Conservation (phyloP, 2,113 vertebrate species). For the Castor canadensis region DNA sequence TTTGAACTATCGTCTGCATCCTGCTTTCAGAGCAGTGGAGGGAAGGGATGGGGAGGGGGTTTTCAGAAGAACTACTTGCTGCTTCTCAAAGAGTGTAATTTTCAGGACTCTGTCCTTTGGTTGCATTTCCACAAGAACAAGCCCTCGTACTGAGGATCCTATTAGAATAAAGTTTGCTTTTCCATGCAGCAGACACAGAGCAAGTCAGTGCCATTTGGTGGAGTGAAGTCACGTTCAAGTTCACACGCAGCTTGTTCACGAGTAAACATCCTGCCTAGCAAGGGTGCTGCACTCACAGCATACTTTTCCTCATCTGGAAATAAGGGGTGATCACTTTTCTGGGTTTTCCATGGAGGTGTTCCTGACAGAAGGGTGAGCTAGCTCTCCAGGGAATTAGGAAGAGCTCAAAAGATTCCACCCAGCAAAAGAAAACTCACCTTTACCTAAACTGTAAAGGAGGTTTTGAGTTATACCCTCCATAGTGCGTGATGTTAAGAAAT, state of each 20-base stretch:
- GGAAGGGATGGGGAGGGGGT: not conserved
- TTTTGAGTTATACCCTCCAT: too few relatives aligned
- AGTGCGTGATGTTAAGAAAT: not conserved
- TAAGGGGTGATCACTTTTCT: too few relatives aligned
- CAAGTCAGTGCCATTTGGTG: fast-evolving
- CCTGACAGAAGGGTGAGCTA: not conserved
- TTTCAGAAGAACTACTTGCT: not conserved
- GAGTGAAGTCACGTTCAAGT: not conserved
- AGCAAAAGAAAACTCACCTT: too few relatives aligned
- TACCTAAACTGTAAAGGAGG: not conserved
- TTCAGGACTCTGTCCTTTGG: not conserved
- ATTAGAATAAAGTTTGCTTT: fast-evolving
- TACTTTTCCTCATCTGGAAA: too few relatives aligned
- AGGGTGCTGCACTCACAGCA: fast-evolving
- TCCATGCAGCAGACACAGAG: not conserved
- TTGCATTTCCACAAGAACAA: fast-evolving
- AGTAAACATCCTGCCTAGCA: fast-evolving
- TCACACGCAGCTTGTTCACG: fast-evolving
- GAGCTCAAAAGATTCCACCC: not conserved
- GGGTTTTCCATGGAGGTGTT: fast-evolving
- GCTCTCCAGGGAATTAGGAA: not conserved
- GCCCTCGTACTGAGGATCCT: fast-evolving
- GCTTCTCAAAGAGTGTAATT: not conserved
- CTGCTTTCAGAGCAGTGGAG: not conserved
- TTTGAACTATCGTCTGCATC: not conserved